Conservation (phyloP, 2,113 vertebrate species). For the Tautogolabrus adspersus region DNA sequence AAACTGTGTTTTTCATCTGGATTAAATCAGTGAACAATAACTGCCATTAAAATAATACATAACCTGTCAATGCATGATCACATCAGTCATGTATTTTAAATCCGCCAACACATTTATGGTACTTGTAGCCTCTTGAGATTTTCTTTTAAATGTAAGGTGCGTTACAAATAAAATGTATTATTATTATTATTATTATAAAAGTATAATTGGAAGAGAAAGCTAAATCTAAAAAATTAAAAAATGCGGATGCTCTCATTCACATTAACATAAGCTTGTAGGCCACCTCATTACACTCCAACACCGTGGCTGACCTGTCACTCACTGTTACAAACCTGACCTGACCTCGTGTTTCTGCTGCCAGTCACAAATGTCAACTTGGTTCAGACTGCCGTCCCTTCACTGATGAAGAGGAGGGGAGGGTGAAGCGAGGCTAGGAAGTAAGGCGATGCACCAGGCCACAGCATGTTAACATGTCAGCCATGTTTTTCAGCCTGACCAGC, state of each 20-base stretch:
- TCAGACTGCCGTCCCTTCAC: constrained; percentile 46
- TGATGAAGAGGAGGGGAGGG: constrained; percentile 22
- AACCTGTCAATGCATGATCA: no score
- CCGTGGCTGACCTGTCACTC: constrained; percentile 61
- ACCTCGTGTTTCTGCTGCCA: constrained; percentile 68
- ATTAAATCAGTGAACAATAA: no score
- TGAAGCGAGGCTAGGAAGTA: constrained; percentile 58
- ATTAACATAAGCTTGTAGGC: neutral
- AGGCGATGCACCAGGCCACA: constrained; percentile 66
- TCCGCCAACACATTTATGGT: no score
- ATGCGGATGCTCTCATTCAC: constrained; percentile 5
- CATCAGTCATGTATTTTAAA: no score
- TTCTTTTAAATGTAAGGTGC: no score
- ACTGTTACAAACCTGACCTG: constrained; percentile 47
- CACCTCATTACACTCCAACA: constrained; percentile 57
- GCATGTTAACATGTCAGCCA: constrained; percentile 80
- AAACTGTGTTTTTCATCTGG: no score
- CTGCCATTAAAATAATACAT: no score
- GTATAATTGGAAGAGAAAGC: no score
- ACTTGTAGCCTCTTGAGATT: no score
- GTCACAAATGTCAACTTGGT: constrained; percentile 72
- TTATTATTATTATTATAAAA: no score
- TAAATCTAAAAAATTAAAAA: no score
- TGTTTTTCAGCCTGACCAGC: constrained; percentile 73
- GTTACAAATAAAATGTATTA: no score